Evolutionary conservation across 2,113 vertebrate species (phyloP), one percentile per base, ranked within the genome.

Genomic region (Nothobranchius furzeri): DNA sequence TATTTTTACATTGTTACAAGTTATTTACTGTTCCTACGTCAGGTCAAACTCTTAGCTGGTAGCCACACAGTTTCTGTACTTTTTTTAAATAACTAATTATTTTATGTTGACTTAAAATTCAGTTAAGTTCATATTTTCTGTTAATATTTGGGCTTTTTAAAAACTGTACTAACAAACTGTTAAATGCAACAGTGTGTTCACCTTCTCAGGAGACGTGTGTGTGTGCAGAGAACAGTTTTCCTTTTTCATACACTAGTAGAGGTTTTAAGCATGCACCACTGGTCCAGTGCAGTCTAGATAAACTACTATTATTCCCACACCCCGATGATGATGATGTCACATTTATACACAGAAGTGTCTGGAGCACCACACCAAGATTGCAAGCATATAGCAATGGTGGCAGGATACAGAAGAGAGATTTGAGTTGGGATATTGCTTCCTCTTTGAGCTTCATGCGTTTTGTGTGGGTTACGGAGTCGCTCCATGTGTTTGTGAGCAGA

Each of bases 211-310:
- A 67, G 49, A 30, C 4, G 30, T 50, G 60, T 57, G 45, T 49
- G 35, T 40, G 50, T 47, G 30, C 51, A 30, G 13, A 40, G 63
- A 75, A 36, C 11, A 0, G 15, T 59, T 70, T 80, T 48, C 60
- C 62, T 72, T 70, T 70, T 50, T 54, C 73, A 25, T 61, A 20
- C 9, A 61, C 73, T 43, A 69, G 60, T 40, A 15, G 45, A 51
- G 53, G 14, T 66, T 45, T 20, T 11, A 51, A 45, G 60, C 40
- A 15, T 58, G 45, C 55, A 64, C 60, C 45, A 3, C 17, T 9
- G 24, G 43, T 53, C 7, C 20, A 51, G 64, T 67, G 68, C 57
- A 17, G 66, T 60, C 15, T 42, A 24, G 64, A 64, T 55, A 17
- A 56, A 51, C 64, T 24, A 60, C 58, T 42, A 50, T 63, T 6